Conservation (phyloP, 2,888 invertebrate genomes). For the Adineta ricciae region DNA sequence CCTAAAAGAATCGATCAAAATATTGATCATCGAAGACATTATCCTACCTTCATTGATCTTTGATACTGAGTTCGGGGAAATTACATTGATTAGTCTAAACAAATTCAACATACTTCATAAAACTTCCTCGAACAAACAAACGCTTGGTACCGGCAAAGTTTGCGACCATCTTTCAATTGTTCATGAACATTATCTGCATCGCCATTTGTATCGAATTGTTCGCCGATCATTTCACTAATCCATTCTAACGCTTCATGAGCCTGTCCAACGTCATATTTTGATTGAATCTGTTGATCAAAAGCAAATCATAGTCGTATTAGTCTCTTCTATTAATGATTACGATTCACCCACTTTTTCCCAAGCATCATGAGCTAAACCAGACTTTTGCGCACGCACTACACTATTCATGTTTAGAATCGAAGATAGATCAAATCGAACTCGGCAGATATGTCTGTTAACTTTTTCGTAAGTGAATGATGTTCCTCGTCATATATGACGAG, state of each 20-base stretch:
- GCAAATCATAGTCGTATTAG: background rate
- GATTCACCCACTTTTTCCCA: background rate
- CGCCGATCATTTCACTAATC: slow-evolving; percentile 20
- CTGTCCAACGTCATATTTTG: slow-evolving; percentile 21
- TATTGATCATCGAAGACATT: too few species aligned
- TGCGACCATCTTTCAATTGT: slow-evolving; percentile 27
- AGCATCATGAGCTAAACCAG: background rate
- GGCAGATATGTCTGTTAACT: background rate
- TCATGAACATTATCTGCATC: slow-evolving; percentile 21
- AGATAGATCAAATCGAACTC: background rate
- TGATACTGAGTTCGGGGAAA: slow-evolving; percentile 12
- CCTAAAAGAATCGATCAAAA: background rate
- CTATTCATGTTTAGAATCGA: background rate
- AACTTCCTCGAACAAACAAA: too few species aligned
- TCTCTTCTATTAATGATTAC: background rate
- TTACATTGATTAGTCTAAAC: slow-evolving; percentile 4
- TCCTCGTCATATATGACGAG: too few species aligned
- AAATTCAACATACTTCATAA: too few species aligned
- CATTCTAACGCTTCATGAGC: slow-evolving; percentile 31
- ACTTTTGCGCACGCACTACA: background rate
- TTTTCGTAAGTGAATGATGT: background rate
- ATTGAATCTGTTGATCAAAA: background rate
- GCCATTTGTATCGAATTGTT: slow-evolving; percentile 26
- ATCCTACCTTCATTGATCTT: slow-evolving; percentile 23
- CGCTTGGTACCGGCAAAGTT: slow-evolving; percentile 24